Conservation (phyloP, 1,140 invertebrate genomes). For the Drosophila eugracilis region DNA sequence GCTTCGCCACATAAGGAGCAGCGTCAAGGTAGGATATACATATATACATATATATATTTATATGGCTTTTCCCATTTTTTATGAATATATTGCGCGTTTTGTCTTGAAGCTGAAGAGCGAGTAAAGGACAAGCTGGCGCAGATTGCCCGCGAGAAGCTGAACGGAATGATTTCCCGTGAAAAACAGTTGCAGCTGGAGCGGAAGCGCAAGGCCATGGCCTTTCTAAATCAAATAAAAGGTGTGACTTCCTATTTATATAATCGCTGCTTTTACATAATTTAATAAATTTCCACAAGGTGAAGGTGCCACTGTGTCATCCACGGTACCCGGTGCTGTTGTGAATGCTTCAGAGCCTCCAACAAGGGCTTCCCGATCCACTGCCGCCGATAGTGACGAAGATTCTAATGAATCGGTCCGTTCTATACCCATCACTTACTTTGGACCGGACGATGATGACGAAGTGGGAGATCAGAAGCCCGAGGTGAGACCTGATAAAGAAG, state of each 20-base stretch:
- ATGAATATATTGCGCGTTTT: not conserved
- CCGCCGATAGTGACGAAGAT: conserved; percentile 41
- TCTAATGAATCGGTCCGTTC: conserved; percentile 78
- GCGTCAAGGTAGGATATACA: conserved; percentile 53
- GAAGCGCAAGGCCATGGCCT: conserved; percentile 88
- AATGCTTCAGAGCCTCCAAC: conserved; percentile 20
- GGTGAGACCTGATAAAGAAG: not conserved
- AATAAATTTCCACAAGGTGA: conserved; percentile 27
- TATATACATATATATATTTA: not conserved
- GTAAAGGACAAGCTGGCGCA: conserved; percentile 88
- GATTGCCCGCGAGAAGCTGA: conserved; percentile 87
- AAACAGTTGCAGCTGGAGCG: conserved; percentile 90
- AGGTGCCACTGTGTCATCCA: conserved; percentile 2
- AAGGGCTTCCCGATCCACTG: not conserved
- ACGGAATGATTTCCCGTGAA: conserved; percentile 86
- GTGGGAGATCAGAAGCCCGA: conserved; percentile 1
- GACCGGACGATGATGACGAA: conserved; percentile 66
- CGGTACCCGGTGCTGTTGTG: not conserved
- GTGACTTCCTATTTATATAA: not conserved
- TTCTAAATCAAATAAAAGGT: conserved; percentile 87
- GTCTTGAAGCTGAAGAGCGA: conserved; percentile 86
- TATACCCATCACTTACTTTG: conserved; percentile 82
- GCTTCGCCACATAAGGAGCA: conserved; percentile 62
- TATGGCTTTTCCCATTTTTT: too few relatives aligned
- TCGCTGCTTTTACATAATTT: fast-evolving